Percentiles rank a stretch among this genome's conserved stretches.
Conservation (phyloP, 1,140 invertebrate genomes). For the Drosophila littoralis region DNA sequence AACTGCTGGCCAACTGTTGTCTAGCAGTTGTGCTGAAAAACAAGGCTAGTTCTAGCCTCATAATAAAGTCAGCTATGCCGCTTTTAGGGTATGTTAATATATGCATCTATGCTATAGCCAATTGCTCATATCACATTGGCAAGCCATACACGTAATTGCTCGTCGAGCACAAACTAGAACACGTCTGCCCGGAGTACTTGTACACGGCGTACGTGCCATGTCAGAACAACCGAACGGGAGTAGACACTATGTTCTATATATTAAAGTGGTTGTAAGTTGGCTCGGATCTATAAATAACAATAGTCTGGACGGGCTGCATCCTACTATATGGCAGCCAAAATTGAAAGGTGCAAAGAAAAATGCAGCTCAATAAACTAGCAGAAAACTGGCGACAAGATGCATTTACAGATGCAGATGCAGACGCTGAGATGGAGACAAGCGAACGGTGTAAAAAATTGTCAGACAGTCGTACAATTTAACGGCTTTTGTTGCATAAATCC, state of each 20-base stretch:
- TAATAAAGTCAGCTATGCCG: not conserved
- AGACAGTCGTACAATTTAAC: slow-evolving; percentile 78
- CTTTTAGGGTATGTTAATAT: slow-evolving; percentile 41
- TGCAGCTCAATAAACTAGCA: slow-evolving; percentile 77
- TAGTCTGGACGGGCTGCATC: slow-evolving; percentile 29
- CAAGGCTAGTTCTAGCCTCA: not conserved
- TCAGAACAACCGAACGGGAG: slow-evolving; percentile 46
- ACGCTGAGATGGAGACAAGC: slow-evolving; percentile 32
- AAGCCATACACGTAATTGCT: slow-evolving; percentile 71
- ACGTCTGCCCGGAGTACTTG: slow-evolving; percentile 55
- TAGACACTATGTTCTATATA: slow-evolving; percentile 66
- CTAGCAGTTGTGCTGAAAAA: not conserved
- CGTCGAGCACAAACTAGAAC: slow-evolving; percentile 69
- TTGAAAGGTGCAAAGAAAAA: slow-evolving; percentile 59
- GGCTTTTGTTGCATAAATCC: slow-evolving; percentile 81
- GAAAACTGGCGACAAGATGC: slow-evolving; percentile 57
- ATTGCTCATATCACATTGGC: slow-evolving; percentile 35
- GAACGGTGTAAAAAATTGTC: slow-evolving; percentile 54
- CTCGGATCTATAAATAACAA: slow-evolving; percentile 63
- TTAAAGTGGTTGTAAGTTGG: slow-evolving; percentile 2
- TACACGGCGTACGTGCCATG: slow-evolving; percentile 60
- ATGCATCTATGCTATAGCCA: slow-evolving; percentile 46
- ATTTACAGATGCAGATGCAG: slow-evolving; percentile 19
- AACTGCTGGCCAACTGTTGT: not conserved
- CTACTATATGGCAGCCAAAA: slow-evolving; percentile 33